Evolutionary conservation across 2,797 vertebrate genomes (phyloP), one percentile per base, ranked within the genome.

Genomic region (Cryptoblepharus egeriae): DNA sequence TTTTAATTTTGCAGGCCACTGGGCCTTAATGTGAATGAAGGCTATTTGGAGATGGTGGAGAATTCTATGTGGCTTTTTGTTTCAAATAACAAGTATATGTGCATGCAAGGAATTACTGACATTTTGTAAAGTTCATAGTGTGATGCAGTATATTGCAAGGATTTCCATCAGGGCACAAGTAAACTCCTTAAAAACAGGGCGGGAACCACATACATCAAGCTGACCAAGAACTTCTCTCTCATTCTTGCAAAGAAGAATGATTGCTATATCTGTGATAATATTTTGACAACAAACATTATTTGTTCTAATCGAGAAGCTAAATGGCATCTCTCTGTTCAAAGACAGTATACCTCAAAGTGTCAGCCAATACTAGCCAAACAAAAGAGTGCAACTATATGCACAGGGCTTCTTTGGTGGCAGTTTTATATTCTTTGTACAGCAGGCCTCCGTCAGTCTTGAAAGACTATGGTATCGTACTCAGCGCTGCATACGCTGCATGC

Each of bases 1-100:
- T 89, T 93, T 93, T 91, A 93, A 92, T 93, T 94, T 93, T 94
- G 90, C 91, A 93, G 90, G 79, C 88, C 92, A 92, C 82, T 94
- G 93, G 92, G 90, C 93, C 89, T 89, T 92, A 89, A 92, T 93
- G 90, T 86, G 85, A 92, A 83, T 67, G 88, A 93, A 39, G 77
- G 76, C 75, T 90, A 73, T 90, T 88, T 90, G 80, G 42, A 65
- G 3, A 8, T 55, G 71, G 75, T 82, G 39, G 82, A 61, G 24
- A 79, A 82, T 9, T 39, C 55, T 77, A 89, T 81, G 28, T 77
- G 72, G 22, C 0, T 79, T 88, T 87, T 85, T 86, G 69, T 88
- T 89, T 91, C 82, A 92, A 91, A 85, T 87, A 91, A 91, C 0
- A 13, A 86, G 67, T 89, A 80, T 78, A 77, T 79, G 85, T 87